Base-by-base conservation (phyloP, 2,888 invertebrate genomes). In the Cosmia pyralina region DNA sequence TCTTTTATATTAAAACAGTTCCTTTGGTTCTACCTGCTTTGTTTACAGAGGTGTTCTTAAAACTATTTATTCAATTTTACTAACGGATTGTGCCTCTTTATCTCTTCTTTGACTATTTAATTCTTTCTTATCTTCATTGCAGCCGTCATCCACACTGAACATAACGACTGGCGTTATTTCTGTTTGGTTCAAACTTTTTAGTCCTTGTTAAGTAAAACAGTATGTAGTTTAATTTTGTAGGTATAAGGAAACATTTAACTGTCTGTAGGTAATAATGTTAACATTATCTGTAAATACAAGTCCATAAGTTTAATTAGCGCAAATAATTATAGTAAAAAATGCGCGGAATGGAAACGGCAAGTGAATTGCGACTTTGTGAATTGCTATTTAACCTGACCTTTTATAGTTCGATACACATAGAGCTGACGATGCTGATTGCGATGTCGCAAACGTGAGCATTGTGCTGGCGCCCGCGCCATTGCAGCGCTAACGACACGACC, bases 381-480 rank as follows among this genome's bases (percentile, higher is more conserved):
- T 85, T 85, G 80, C 77, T 86, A 79, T 87, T 85, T 84, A 60
- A 77, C 74, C 66, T 92, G 91, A 93, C 93, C 93, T 93, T 93
- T 93, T 89, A 87, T 83, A 87, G 88, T 89, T 87, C 86, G 87
- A 89, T 90, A 90, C 85, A 88, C 86, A 86, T 88, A 88, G 87
- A 84, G 85, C 85, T 88, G 89, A 86, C 87, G 88, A 86, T 88
- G 88, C 84, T 86, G 90, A 88, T 88, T 87, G 83, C 87, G 89
- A 91, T 94, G 94, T 94, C 91, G 94, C 91, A 93, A 94, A 91
- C 90, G 85, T 87, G 88, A 85, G 89, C 90, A 90, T 91, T 91
- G 90, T 90, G 81, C 82, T n/a, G 76, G 82, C 86, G 85, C 83
- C 80, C 75, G 82, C 86, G 85, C 83, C 80, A 44, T 82, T 84